A percentile compares a stretch with the other conserved stretches of the same genome.
These are phyloP conservation scores for Sporophila hypoxantha DNA, from an alignment of 2,113 vertebrate genomes.

Conservation along the genomic window DNA sequence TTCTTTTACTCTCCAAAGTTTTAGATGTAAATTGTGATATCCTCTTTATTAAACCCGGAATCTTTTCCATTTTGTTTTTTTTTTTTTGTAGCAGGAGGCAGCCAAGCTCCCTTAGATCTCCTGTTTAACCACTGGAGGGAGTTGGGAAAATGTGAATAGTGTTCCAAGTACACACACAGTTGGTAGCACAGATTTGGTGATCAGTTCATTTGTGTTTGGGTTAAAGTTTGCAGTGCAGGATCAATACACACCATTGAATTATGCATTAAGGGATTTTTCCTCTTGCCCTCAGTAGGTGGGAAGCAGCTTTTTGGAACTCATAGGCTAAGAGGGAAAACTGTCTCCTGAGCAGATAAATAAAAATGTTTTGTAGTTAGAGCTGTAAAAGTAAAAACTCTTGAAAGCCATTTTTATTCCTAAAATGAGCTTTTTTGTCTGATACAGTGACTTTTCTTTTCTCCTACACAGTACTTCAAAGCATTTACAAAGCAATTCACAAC, in stretches of 20 bases:
- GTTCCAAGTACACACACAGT: neutral
- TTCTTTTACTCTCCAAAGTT: neutral
- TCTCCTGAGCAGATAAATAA: neutral
- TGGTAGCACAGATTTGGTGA: neutral
- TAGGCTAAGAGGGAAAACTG: neutral
- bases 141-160: neutral
- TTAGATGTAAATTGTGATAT: neutral
- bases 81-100: neutral
- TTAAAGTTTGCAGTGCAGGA: neutral
- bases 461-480: constrained; percentile 83
- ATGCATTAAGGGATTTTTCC: neutral
- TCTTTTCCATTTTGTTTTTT: neutral
- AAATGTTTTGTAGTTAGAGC: neutral
- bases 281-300: neutral
- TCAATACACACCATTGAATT: neutral
- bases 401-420: neutral
- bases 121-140: constrained; percentile 49
- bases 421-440: neutral
- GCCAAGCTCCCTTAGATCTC: neutral
- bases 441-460: neutral
- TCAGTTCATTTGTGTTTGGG: neutral
- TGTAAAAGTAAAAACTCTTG: neutral
- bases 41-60: neutral
- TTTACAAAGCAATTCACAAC: constrained; percentile 75
- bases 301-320: neutral